phyloP scores from a whole-genome alignment of 2,113 vertebrate species.

The Vicugna pacos region DNA sequence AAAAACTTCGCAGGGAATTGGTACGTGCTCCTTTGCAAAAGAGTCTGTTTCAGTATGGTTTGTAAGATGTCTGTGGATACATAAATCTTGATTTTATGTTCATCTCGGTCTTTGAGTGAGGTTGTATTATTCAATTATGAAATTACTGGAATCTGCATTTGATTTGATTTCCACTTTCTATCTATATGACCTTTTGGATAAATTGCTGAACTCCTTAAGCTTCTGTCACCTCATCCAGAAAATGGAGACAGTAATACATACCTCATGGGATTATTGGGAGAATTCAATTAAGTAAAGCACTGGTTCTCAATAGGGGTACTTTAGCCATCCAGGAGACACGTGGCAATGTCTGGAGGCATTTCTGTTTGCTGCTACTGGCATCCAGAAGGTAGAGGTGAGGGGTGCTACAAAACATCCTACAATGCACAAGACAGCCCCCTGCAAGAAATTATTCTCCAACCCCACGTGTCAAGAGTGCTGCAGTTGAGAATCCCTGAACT shows the following conservation, averaged over 20 bases:
- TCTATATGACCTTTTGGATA: background rate
- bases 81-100: background rate
- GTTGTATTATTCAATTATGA: background rate
- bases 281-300: background rate
- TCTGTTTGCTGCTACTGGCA: background rate
- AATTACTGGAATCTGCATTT: constrained; percentile 6
- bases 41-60: background rate
- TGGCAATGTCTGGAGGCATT: background rate
- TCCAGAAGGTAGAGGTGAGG: background rate
- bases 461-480: background rate
- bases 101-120: background rate
- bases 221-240: constrained; percentile 35
- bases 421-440: background rate
- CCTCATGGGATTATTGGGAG: constrained; percentile 19
- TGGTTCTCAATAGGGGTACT: background rate
- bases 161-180: constrained; percentile 32
- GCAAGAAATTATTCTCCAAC: background rate
- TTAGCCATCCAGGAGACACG: background rate
- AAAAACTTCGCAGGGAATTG: background rate
- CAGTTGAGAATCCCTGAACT: background rate
- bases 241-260: background rate
- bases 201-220: constrained; percentile 24
- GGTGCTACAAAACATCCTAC: background rate
- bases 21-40: background rate
- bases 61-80: background rate